Evolutionary conservation across 2,888 invertebrate genomes (phyloP), one percentile per base, ranked within the genome.

Genomic region (Formica aserva): DNA sequence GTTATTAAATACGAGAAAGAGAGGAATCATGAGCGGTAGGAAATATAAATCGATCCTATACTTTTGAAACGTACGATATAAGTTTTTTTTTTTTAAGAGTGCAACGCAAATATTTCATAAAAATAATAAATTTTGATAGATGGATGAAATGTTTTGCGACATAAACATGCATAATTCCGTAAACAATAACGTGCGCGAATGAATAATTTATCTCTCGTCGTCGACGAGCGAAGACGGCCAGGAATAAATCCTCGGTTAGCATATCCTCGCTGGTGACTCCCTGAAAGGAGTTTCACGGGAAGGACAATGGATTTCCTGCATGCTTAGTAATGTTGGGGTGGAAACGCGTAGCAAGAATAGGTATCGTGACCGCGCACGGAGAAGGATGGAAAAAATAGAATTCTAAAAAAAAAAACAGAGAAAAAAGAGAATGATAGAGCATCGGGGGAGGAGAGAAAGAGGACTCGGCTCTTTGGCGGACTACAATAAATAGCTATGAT

Each of bases 401-500:
- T 55, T 41, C 66, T 18, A 48, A 26, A 74, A 66, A 71, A 81
- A 60, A 60, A 71, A 81, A 60, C 78, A 45, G 83, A 82, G 75
- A 63, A 60, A 71, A 81, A 55, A 48, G 66, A 62, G 63, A 32
- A 29, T 63, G 26, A 82, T 57, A 82, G 52, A 48, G 77, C 60
- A 63, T 32, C 26, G 32, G 69, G 86, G 62, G 76, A 29, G 52
- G 71, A 26, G 45, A 83, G 35, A 48, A 69, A 80, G 80, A 82
- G 76, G 32, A 35, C 22, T 62, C 38, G 89, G 77, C 88, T 48
- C 48, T 86, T 91, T 86, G 90, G 90, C 91, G 90, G 91, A 92
- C 92, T 92, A 91, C 93, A 93, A 93, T 93, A 92, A 93, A 93
- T 92, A 93, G 91, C 92, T 88, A 89, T 88, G 92, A 91, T 93